Evolutionary conservation across 2,113 vertebrate genomes (phyloP).

Genomic region (Lophura nycthemera): DNA sequence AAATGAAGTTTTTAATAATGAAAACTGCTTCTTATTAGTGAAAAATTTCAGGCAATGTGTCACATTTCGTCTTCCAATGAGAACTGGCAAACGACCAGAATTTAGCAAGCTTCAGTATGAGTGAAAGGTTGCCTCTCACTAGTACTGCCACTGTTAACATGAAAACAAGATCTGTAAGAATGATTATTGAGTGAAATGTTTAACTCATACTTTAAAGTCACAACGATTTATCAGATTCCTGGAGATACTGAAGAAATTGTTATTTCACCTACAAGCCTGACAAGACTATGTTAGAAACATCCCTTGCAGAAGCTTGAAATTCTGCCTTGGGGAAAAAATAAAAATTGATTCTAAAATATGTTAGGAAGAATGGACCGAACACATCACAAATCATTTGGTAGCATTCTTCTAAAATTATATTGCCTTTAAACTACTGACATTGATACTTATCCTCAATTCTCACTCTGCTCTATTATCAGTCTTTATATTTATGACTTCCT

Average conservation of each 20-base stretch:
- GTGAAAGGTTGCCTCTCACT: constrained; percentile 21
- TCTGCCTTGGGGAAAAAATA: neutral
- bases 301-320: neutral
- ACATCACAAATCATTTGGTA: neutral
- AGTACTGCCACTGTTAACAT: constrained; percentile 2
- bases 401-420: neutral
- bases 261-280: constrained; percentile 18
- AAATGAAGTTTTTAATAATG: constrained; percentile 3
- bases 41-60: constrained; percentile 1
- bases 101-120: constrained; percentile 22
- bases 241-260: neutral
- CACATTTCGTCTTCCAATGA: constrained; percentile 16
- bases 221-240: neutral
- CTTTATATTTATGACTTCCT: neutral
- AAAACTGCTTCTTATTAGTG: neutral
- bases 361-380: neutral
- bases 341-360: neutral
- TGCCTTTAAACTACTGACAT: neutral
- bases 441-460: neutral
- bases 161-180: constrained; percentile 41
- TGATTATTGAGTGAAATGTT: constrained; percentile 26
- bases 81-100: neutral
- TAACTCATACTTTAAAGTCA: neutral
- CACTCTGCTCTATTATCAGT: neutral
- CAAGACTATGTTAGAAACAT: neutral